A percentile compares a stretch with the other conserved stretches of the same genome.
Conservation (phyloP, 2,888 invertebrate genomes). For the Drosophila nr. perissopoda region DNA sequence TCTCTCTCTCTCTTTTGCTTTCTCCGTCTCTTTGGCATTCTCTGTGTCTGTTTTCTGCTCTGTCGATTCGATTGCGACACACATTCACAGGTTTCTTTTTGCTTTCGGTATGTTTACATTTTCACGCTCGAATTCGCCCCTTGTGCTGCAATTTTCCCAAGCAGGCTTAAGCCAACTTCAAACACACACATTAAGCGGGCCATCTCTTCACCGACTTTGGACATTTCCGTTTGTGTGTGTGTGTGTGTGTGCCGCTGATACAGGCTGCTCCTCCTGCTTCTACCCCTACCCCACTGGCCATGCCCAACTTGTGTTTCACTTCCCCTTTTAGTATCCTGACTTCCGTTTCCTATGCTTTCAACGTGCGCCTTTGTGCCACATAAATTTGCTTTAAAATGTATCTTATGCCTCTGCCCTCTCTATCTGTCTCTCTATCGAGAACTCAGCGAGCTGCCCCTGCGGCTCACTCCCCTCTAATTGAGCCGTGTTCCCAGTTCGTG, state of each 20-base stretch:
- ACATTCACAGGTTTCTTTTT: constrained; percentile 58
- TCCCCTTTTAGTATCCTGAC: constrained; percentile 38
- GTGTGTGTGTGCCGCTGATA: neutral
- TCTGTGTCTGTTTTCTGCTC: constrained; percentile 1
- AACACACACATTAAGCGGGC: constrained; percentile 72
- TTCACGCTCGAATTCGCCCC: constrained; percentile 73
- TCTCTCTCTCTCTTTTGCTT: neutral
- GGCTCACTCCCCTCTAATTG: constrained; percentile 1
- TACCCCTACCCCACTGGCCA: neutral
- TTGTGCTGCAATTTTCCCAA: constrained; percentile 68
- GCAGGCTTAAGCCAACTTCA: constrained; percentile 72
- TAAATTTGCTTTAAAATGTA: constrained; percentile 78
- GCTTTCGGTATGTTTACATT: constrained; percentile 70
- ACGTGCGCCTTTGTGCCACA: constrained; percentile 73
- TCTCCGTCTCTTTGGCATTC: neutral
- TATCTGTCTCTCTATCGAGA: neutral
- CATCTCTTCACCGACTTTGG: constrained; percentile 47
- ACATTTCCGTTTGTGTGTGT: constrained; percentile 28
- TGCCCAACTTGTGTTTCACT: constrained; percentile 27
- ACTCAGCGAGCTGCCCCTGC: constrained; percentile 9
- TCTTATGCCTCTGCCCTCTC: constrained; percentile 29
- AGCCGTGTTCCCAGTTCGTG: neutral
- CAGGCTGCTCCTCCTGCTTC: neutral
- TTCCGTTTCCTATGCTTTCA: constrained; percentile 77
- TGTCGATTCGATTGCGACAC: constrained; percentile 64